These are phyloP conservation scores for Dryoscopus gambensis DNA, from an alignment of 2,113 vertebrate genomes.

Conservation along the genomic window DNA sequence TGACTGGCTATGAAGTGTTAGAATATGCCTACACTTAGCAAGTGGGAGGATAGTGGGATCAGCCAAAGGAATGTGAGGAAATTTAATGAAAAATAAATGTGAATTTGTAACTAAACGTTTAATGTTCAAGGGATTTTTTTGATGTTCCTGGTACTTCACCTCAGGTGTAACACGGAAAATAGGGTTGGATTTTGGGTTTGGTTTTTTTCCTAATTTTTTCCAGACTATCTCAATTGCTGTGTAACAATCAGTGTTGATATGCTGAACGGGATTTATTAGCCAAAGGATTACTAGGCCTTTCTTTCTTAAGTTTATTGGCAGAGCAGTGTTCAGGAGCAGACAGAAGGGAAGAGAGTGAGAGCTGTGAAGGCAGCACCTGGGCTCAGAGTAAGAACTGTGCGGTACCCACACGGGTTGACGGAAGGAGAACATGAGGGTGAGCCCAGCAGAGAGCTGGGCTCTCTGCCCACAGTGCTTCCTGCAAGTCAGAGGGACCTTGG, in stretches of 20 bases:
- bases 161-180: neutral
- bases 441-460: neutral
- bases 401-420: neutral
- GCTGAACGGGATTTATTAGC: neutral
- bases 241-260: neutral
- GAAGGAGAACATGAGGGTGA: fast-evolving
- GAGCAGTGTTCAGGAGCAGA: neutral
- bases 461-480: fast-evolving
- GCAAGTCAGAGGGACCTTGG: too few relatives aligned
- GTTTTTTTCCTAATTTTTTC: neutral
- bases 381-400: neutral
- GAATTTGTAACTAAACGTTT: neutral
- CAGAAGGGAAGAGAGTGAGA: neutral
- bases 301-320: neutral
- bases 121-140: neutral
- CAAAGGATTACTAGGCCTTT: neutral
- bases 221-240: too few relatives aligned
- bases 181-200: neutral
- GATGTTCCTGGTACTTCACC: neutral
- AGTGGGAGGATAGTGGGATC: neutral
- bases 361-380: neutral
- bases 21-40: neutral
- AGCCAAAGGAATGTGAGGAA: neutral
- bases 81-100: neutral
- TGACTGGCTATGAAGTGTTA: neutral